Evolutionary conservation across 2,113 vertebrate species (phyloP), one percentile per base, ranked within the genome.

Genomic region (Pedetes capensis): DNA sequence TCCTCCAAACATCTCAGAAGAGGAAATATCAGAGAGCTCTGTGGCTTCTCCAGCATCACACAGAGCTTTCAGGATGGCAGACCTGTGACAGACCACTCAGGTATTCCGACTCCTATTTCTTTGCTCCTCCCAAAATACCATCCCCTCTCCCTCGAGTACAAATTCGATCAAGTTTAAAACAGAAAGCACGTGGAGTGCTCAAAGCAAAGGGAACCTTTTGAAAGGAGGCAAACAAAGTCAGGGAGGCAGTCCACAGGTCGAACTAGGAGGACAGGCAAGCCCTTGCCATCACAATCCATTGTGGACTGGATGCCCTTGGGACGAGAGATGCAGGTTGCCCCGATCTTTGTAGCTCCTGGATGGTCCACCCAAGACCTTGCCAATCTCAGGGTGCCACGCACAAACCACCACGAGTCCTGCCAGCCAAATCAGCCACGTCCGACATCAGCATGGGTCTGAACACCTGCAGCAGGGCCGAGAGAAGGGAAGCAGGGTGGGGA

Each of bases 361-460:
- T 72, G 8, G 57, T 61, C 49, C 8, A 17, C 10, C 49, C 47
- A 51, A 57, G 66, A 64, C 71, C 72, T 82, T 53, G 88, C 91
- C 96, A 96, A 86, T 55, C 76, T 51, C 39, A 18, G 89, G 95
- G 80, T 42, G 7, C 89, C 94, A 94, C 87, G 80, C 42, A 34
- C 79, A 92, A 93, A 88, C 95, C 88, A 18, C 94, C 88, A 80
- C 0, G 2, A 32, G 66, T 8, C 3, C 0, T 0, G 84, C 81
- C 90, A 92, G 82, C 17, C 3, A 0, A 37, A 27, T 64, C 55
- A 13, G 51, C 87, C 89, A 39, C 92, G 87, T 95, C 66, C 10
- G 0, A 87, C 84, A 78, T 72, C 22, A 34, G 81, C 87, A 29
- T 47, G 74, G 61, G 53, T 44, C 96, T 0, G 4, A 64, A 94